Conservation (phyloP, 2,113 vertebrate species). For the Smithornis capensis region DNA sequence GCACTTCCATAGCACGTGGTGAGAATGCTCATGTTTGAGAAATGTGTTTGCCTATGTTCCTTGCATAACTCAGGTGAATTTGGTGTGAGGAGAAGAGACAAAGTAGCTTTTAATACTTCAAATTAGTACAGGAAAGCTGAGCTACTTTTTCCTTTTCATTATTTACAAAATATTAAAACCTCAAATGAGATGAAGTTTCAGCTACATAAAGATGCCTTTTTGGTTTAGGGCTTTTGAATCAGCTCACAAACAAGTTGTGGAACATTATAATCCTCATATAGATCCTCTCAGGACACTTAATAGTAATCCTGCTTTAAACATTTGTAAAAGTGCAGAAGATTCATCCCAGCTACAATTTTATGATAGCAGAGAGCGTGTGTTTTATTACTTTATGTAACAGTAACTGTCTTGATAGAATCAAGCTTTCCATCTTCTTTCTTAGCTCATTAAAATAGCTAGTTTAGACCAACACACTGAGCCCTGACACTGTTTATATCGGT, state of each 20-base stretch:
- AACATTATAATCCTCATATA: not conserved
- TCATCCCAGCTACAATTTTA: not conserved
- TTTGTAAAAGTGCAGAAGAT: not conserved
- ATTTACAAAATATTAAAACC: not conserved
- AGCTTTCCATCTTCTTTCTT: not conserved
- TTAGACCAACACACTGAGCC: not conserved
- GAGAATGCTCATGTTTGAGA: fast-evolving
- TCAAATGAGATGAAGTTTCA: not conserved
- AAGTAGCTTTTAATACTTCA: not conserved
- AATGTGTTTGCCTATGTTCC: fast-evolving
- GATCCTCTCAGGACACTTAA: not conserved
- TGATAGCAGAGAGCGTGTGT: not conserved
- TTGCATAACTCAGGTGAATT: not conserved
- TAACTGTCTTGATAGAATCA: not conserved
- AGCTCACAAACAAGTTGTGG: not conserved
- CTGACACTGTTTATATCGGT: not conserved
- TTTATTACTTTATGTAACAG: not conserved
- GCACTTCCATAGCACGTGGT: fast-evolving
- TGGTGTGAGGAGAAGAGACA: not conserved
- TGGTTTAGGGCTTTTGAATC: not conserved
- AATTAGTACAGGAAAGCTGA: not conserved
- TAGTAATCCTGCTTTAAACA: not conserved
- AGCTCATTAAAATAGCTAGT: not conserved
- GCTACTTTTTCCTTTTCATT: not conserved
- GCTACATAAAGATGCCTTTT: not conserved